Percentiles rank a stretch among this genome's conserved stretches.
These are phyloP conservation scores for Ceratina calcarata DNA, from an alignment of 1,140 invertebrate species.

Conservation along the genomic window DNA sequence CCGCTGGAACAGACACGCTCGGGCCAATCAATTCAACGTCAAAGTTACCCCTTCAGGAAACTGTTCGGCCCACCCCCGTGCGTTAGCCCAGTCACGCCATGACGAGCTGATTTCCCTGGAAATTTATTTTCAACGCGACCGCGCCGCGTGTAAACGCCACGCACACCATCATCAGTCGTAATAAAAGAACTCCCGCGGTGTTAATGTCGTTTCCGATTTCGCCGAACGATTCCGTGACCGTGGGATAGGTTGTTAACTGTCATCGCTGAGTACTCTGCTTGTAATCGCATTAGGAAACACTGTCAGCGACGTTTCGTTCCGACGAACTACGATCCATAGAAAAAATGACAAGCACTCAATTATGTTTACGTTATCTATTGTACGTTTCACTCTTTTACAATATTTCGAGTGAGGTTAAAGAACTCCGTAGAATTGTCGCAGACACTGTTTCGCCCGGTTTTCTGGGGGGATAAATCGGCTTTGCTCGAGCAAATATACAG, in stretches of 20 bases:
- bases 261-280: not conserved
- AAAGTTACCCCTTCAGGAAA: conserved; percentile 68
- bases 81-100: conserved; percentile 69
- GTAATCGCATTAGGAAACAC: not conserved
- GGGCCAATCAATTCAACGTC: conserved; percentile 75
- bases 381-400: too few species aligned
- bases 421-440: too few species aligned
- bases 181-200: conserved; percentile 11
- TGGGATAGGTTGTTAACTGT: not conserved
- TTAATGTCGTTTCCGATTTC: not conserved
- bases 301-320: not conserved
- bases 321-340: not conserved
- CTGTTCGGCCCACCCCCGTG: conserved; percentile 49
- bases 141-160: conserved; percentile 40
- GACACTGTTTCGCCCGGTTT: not conserved
- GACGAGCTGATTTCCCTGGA: conserved; percentile 70
- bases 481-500: not conserved
- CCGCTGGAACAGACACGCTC: conserved; percentile 58
- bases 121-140: conserved; percentile 71
- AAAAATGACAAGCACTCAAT: too few species aligned
- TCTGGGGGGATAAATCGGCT: not conserved
- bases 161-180: conserved; percentile 10
- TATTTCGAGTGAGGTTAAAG: not conserved
- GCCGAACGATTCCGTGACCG: not conserved
- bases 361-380: too few species aligned